These are phyloP conservation scores for Mycetomoellerius zeteki DNA, from an alignment of 1,140 invertebrate species.

Conservation along the genomic window DNA sequence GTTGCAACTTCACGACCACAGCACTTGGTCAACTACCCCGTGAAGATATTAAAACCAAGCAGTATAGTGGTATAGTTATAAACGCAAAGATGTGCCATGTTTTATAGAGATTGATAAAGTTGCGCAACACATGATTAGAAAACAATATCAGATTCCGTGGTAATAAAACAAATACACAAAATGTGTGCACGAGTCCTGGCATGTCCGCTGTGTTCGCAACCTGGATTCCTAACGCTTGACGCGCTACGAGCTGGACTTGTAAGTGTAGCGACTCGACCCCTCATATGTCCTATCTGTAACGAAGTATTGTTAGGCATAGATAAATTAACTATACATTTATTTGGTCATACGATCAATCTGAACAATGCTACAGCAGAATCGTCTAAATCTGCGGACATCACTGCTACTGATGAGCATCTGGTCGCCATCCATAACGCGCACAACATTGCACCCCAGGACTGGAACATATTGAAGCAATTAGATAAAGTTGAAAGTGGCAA, in stretches of 20 bases:
- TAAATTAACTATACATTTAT: conserved; percentile 94
- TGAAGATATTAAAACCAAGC: neutral
- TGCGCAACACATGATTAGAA: neutral
- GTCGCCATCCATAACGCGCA: conserved; percentile 33
- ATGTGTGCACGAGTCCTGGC: conserved; percentile 90
- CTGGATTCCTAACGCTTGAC: conserved; percentile 91
- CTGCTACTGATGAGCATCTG: conserved; percentile 11
- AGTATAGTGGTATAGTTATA: neutral
- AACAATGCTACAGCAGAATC: conserved; percentile 57
- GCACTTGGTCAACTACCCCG: neutral
- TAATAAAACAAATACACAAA: conserved; percentile 52
- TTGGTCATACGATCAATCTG: conserved; percentile 89
- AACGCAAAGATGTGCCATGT: neutral
- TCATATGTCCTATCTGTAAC: conserved; percentile 92
- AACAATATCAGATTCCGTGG: neutral
- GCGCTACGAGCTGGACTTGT: conserved; percentile 91
- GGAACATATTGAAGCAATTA: conserved; percentile 55
- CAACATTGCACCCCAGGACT: conserved; percentile 56
- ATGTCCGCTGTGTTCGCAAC: conserved; percentile 92
- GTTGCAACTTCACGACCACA: neutral
- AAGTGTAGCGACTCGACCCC: conserved; percentile 91
- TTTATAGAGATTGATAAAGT: neutral
- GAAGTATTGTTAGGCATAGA: conserved; percentile 92
- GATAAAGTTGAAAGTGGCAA: conserved; percentile 20
- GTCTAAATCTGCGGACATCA: conserved; percentile 48